Base-by-base conservation (phyloP, 2,888 invertebrate genomes). In the Pheosia tremula region DNA sequence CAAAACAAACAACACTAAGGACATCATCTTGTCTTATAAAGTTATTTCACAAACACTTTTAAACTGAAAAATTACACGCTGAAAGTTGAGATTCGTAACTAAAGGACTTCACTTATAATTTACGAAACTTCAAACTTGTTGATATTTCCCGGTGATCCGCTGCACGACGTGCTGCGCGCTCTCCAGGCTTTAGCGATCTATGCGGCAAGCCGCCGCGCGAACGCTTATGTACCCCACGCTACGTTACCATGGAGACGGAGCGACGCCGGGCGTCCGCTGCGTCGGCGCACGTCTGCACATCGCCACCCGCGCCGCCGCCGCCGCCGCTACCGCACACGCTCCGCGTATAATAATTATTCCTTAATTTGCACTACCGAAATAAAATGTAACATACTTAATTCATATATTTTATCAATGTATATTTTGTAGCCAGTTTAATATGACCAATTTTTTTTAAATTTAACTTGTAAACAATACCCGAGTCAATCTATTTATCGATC, bases 1-100 rank as follows among this genome's bases (percentile, higher is more conserved):
- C 90, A 92, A 84, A 90, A 93, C 88, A 87, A 93, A 90, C 89
- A 93, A 91, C 93, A 93, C 93, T 93, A 93, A 90, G 90, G 90
- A 79, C 82, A 89, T 89, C 93, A 93, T 93, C 68, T 86, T 90
- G 81, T 78, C 68, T 67, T 79, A 75, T 76, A 79, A 77, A 82
- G 82, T 88, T 82, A 81, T 75, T 86, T 84, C 87, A 89, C 91
- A 80, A 83, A 91, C 93, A 93, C 93, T 91, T 83, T 82, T 67
- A 83, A 82, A 89, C 88, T 87, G 83, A 86, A 88, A 84, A 76
- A 82, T 79, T 78, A 77, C 91, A 87, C 89, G 83, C 60, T 71
- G 76, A 74, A 86, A 87, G 85, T 84, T 89, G 92, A 87, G 91
- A 92, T 91, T 93, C 93, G 93, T 90, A 93, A 93, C 93, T 90